These are phyloP conservation scores for Pampusana beccarii DNA, from an alignment of 2,113 vertebrate species.

Conservation along the genomic window DNA sequence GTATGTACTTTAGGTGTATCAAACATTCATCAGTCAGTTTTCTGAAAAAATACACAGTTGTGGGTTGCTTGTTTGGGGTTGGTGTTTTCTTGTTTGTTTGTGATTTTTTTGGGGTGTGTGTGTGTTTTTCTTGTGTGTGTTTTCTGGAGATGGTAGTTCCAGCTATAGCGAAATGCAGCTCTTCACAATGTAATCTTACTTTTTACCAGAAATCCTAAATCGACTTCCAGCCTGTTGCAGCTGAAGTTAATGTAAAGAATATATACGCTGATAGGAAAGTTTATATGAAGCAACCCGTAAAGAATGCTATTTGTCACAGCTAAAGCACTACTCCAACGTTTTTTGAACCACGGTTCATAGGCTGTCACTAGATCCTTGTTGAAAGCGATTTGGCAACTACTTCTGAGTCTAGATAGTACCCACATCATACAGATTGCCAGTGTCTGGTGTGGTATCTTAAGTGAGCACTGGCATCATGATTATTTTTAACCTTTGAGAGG, in stretches of 20 bases:
- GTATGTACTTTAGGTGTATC: neutral
- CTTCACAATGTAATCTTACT: neutral
- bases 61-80: neutral
- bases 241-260: neutral
- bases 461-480: neutral
- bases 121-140: too few species aligned
- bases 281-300: neutral
- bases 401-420: neutral
- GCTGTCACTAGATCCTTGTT: neutral
- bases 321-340: neutral
- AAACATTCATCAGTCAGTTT: neutral
- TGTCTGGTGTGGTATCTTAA: conserved; percentile 9
- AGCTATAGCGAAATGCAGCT: neutral
- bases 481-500: conserved; percentile 35
- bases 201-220: neutral
- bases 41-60: neutral
- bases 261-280: neutral
- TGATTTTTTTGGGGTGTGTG: neutral
- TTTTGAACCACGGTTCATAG: neutral
- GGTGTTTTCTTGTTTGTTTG: too few species aligned
- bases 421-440: neutral
- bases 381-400: conserved; percentile 33
- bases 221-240: neutral
- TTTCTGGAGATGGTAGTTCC: neutral
- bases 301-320: neutral